These are phyloP conservation scores for Dinoponera quadriceps DNA, from an alignment of 1,140 invertebrate species.

Conservation along the genomic window DNA sequence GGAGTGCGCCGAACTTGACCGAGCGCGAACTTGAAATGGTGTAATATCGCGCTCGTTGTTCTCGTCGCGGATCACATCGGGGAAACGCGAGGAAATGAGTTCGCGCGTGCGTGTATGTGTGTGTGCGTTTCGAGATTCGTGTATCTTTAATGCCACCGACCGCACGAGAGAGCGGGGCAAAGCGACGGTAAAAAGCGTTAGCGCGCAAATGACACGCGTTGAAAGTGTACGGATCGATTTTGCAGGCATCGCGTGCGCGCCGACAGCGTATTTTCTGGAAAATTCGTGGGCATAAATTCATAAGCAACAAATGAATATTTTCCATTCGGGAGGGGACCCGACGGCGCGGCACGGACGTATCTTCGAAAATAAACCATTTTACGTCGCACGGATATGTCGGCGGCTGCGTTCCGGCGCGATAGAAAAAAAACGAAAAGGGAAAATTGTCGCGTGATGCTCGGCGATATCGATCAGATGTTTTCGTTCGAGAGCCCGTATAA, in stretches of 20 bases:
- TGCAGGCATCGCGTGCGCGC: background rate
- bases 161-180: too few relatives aligned
- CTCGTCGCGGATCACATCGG: too few relatives aligned
- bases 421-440: background rate
- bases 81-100: too few relatives aligned
- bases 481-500: slow-evolving; percentile 57
- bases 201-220: too few relatives aligned
- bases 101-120: too few relatives aligned
- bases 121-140: too few relatives aligned
- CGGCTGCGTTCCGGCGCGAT: slow-evolving; percentile 2
- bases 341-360: slow-evolving; percentile 6
- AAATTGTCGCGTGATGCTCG: slow-evolving; percentile 48
- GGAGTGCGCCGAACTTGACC: too few relatives aligned
- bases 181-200: too few relatives aligned
- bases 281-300: slow-evolving; percentile 21
- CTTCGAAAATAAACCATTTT: slow-evolving; percentile 49
- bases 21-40: too few relatives aligned
- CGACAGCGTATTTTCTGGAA: slow-evolving; percentile 10
- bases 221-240: background rate
- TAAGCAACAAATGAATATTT: slow-evolving; percentile 45
- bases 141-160: too few relatives aligned
- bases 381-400: slow-evolving; percentile 27
- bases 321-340: slow-evolving; percentile 15
- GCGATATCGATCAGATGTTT: slow-evolving; percentile 54
- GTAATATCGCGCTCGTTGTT: too few relatives aligned